Base-by-base conservation (phyloP, 1,140 invertebrate genomes). In the Colletes latitarsis region DNA sequence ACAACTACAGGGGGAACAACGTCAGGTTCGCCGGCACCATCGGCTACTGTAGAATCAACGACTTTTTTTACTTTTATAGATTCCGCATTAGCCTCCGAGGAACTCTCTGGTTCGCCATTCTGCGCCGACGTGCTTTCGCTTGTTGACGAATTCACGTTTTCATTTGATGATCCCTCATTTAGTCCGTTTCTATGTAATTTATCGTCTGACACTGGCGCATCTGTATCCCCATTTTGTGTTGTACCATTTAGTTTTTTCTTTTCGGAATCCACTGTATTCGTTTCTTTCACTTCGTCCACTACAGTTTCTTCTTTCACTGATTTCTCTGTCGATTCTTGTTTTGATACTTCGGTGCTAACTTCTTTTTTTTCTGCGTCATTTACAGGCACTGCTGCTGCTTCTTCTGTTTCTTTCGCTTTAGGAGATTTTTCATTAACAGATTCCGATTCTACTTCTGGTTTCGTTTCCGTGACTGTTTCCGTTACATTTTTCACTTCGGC, bases 11-110 rank as follows among this genome's bases (percentile, higher is more conserved):
- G 89, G 76, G 91, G 88, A 75, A 91, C 92, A 77, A 93, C 91
- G 17, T 93, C 92, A 55, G 92, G 76, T 82, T 93, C 93, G 52
- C 89, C 91, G 39, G 89, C 87, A 74, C 88, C 91, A 41, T 93
- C 93, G 15, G 90, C 91, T 52, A 91, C 85, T 43, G 89, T 79
- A 46, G 91, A 87, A 68, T 93, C 92, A 49, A 93, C 91, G 67
- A 93, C 91, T 52, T 92, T 92, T 84, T 92, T 92, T 52, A 92
- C 90, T 83, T 92, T 93, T 75, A 93, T 92, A 21, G 91, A 88
- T 55, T 92, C 92, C 46, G 89, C 83, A 72, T 85, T 87, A 72
- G 52, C 79, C 55, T 90, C 90, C 14, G 88, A 84, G 58, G 87
- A 87, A 86, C 84, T 92, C 86, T 88, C 91, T 75, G 81, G 85